phyloP scores from a whole-genome alignment of 2,888 invertebrate species.

The Philopedon plagiatum region DNA sequence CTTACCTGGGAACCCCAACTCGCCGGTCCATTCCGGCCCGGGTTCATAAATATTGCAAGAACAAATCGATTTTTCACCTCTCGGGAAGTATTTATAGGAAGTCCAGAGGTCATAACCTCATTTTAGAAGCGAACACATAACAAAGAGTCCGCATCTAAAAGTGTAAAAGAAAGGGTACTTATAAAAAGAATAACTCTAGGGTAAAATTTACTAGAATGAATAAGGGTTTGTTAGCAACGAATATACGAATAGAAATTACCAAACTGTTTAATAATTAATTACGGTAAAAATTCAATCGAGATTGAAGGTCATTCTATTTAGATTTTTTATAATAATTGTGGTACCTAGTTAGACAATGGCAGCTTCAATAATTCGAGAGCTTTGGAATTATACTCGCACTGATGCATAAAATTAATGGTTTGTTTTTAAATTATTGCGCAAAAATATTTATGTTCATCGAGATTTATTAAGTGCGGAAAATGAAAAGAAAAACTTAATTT shows the following conservation, averaged over 20 bases:
- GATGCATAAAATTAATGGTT: slow-evolving; percentile 16
- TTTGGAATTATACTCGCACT: background rate
- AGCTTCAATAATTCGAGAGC: background rate
- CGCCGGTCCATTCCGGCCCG: background rate
- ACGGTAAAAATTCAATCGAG: too few species aligned
- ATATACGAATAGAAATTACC: too few species aligned
- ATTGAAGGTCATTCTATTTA: slow-evolving; percentile 5
- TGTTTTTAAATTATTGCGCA: background rate
- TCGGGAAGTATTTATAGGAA: background rate
- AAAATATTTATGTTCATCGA: background rate
- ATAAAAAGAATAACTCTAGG: too few species aligned
- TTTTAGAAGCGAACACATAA: background rate
- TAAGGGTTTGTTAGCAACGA: too few species aligned
- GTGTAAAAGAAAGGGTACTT: too few species aligned
- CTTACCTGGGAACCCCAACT: too few species aligned
- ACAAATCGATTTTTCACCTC: background rate
- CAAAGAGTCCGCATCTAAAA: too few species aligned
- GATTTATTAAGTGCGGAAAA: slow-evolving; percentile 10
- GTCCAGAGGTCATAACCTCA: background rate
- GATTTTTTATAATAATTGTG: background rate
- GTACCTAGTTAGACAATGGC: slow-evolving; percentile 7
- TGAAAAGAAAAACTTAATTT: background rate
- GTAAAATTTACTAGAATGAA: too few species aligned
- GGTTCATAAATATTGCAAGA: background rate
- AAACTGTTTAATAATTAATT: too few species aligned